phyloP scores from a whole-genome alignment of 2,113 vertebrate genomes.

The Piprites chloris region DNA sequence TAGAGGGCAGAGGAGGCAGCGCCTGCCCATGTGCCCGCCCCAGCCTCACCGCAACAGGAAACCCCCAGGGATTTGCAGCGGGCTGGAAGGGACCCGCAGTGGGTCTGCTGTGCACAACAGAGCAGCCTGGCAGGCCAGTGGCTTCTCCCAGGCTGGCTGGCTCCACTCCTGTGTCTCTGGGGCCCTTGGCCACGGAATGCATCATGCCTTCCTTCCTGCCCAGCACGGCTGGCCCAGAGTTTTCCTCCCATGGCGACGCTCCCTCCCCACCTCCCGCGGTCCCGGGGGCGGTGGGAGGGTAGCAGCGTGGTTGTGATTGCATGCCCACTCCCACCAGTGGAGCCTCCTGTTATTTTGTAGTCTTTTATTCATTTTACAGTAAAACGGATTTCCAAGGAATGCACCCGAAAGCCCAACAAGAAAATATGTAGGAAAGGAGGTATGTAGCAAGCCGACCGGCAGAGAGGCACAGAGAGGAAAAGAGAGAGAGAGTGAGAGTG shows the following conservation, averaged over 20 bases:
- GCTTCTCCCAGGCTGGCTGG: not conserved
- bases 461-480: conserved; percentile 81
- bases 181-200: not conserved
- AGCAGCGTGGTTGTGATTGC: conserved; percentile 83
- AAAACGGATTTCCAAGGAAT: conserved; percentile 99
- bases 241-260: conserved; percentile 59
- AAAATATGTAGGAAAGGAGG: conserved; percentile 99
- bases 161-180: not conserved
- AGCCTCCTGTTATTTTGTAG: conserved; percentile 99
- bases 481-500: conserved; percentile 71
- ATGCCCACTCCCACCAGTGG: conserved; percentile 88
- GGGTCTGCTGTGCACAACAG: not conserved
- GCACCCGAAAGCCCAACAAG: conserved; percentile 99
- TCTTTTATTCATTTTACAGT: conserved; percentile 99
- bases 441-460: conserved; percentile 90
- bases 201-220: conserved; percentile 19
- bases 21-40: not conserved
- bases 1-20: conserved; percentile 65
- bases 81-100: not conserved
- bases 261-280: conserved; percentile 63
- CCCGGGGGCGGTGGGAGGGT: conserved; percentile 53
- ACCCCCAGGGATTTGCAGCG: not conserved
- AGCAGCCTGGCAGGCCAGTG: not conserved
- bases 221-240: conserved; percentile 51
- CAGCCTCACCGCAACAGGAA: conserved; percentile 56